A percentile compares a stretch with the other conserved stretches of the same genome.
Conservation (phyloP, 2,797 vertebrate genomes). For the Gallinago nigripennis region DNA sequence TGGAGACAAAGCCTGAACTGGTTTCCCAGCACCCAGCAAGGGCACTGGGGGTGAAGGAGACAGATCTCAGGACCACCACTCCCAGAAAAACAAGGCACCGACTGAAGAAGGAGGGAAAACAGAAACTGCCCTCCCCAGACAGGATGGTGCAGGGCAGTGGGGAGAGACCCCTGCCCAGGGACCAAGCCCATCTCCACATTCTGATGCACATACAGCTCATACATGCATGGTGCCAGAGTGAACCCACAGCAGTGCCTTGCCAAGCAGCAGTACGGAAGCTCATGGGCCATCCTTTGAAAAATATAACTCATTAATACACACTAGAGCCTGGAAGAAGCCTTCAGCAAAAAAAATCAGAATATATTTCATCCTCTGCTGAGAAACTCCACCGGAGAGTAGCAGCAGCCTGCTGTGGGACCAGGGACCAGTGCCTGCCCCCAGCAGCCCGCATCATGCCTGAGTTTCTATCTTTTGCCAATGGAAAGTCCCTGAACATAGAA, state of each 20-base stretch:
- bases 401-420: not conserved
- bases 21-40: not conserved
- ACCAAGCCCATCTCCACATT: not conserved
- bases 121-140: not conserved
- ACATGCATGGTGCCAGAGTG: accelerated
- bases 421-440: accelerated
- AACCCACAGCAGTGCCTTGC: not conserved
- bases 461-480: not conserved
- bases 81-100: not conserved
- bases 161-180: not conserved
- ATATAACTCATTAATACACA: not conserved
- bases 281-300: not conserved
- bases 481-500: not conserved
- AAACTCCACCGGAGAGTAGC: not conserved
- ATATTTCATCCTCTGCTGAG: not conserved
- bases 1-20: not conserved
- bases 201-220: not conserved
- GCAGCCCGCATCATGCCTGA: accelerated
- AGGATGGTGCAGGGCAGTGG: not conserved
- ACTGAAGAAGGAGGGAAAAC: not conserved
- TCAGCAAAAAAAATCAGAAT: conserved; percentile 21
- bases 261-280: accelerated
- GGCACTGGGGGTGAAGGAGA: not conserved
- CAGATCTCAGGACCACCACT: not conserved
- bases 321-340: not conserved